Evolutionary conservation across 2,113 vertebrate species (phyloP), one percentile per base, ranked within the genome.

Genomic region (Typhlomys cinereus): DNA sequence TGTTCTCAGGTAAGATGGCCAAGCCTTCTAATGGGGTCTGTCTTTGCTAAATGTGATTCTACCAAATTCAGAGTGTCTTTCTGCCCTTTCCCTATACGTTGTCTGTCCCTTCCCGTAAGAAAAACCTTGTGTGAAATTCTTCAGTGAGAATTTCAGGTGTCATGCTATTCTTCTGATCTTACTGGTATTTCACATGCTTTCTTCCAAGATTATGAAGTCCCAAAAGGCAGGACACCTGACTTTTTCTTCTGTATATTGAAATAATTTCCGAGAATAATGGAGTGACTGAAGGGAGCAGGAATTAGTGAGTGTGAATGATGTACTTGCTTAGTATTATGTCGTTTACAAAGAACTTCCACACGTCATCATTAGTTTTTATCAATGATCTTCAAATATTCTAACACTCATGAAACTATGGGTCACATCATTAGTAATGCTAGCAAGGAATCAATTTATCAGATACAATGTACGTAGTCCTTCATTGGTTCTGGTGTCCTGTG

Each of bases 211-310:
- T 3, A 36, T 41, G 57, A 62, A 41, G 31, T n/a, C 29, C 46
- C 17, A 4, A 50, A 39, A 57, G 10, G 39, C 25, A 59, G n/a
- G 36, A 29, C 12, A 29, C 44, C 7, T 25, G 0, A 2, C 59
- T 50, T 73, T 54, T 67, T 61, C 90, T 59, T 27, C 9, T 27
- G 69, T 64, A 5, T 21, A 46, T 82, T 27, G 62, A 78, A 84
- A 5, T 54, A 21, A 59, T 92, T 86, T 18, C 44, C 34, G 41
- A 89, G 74, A 84, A 34, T 34, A 41, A 34, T 62, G 62, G 15
- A 82, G 50, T 88, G 52, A 52, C 84, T 90, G n/a, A 50, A 82
- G 87, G 62, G 74, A 82, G 48, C 71, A 71, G 50, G 74, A 89
- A 66, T 59, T 36, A 66, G 44, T 36, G 59, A 86, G n/a, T 52